A percentile compares a stretch with the other conserved stretches of the same genome.
Conservation (phyloP, 2,888 invertebrate species). For the Orthosia incerta region DNA sequence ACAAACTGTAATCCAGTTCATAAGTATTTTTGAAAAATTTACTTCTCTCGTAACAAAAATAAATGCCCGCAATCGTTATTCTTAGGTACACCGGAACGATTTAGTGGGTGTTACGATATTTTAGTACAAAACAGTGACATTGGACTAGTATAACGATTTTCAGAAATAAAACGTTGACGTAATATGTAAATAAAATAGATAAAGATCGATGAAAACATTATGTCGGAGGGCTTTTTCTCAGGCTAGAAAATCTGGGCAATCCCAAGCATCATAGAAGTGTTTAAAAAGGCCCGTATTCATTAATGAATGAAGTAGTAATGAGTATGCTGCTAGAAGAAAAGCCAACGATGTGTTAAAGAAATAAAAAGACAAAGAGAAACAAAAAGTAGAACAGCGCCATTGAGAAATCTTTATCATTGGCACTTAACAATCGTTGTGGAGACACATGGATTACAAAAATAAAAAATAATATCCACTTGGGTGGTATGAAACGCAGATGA, state of each 20-base stretch:
- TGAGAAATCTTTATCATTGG: not conserved
- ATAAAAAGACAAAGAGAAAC: too few relatives aligned
- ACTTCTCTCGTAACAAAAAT: not conserved
- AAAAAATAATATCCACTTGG: constrained; percentile 44
- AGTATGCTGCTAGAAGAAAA: not conserved
- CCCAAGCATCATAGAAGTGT: not conserved
- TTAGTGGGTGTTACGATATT: constrained; percentile 29
- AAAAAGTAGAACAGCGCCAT: not conserved
- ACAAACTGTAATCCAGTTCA: not conserved
- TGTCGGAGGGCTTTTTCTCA: not conserved
- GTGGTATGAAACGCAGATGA: constrained; percentile 47
- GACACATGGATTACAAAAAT: not conserved
- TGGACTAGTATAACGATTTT: constrained; percentile 18
- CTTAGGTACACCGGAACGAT: not conserved
- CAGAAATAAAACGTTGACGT: constrained; percentile 47
- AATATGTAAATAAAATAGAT: constrained; percentile 24
- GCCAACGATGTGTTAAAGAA: not conserved
- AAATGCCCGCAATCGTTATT: not conserved
- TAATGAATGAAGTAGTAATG: not conserved
- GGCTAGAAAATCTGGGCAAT: not conserved
- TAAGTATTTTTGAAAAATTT: not conserved
- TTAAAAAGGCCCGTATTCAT: not conserved
- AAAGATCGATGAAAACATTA: constrained; percentile 16
- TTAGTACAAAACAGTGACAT: constrained; percentile 37
- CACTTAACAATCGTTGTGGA: not conserved